Evolutionary conservation across 2,888 invertebrate species (phyloP), one percentile per base, ranked within the genome.

Genomic region (Epinotia brunnichana): DNA sequence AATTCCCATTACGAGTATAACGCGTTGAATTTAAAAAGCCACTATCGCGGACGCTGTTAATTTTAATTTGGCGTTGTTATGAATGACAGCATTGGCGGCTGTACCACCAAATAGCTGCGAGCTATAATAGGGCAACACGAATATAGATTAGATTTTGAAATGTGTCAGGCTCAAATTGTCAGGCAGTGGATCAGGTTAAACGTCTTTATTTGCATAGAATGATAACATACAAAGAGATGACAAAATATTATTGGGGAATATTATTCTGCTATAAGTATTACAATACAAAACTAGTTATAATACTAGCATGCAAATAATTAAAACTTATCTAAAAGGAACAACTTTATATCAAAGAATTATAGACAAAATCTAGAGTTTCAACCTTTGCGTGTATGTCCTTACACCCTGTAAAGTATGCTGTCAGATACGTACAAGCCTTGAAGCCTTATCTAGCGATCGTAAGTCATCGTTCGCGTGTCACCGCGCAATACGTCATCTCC

Each of bases 391-490:
- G n/a, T n/a, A n/a, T n/a, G n/a, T n/a, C n/a, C n/a, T n/a, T n/a
- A n/a, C n/a, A n/a, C n/a, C n/a, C n/a, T n/a, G n/a, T n/a, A n/a
- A n/a, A n/a, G n/a, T n/a, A n/a, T n/a, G n/a, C n/a, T n/a, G n/a
- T n/a, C n/a, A n/a, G n/a, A n/a, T n/a, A n/a, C 35, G 35, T 9
- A 44, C 15, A 15, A 1, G 4, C 15, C 48, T 48, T 48, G n/a
- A 5, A 17, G 39, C 41, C 61, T 39, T 68, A 63, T 68, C 68
- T 63, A 73, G 62, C 19, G n/a, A 21, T 15, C 24, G 57, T 62
- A 57, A 68, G 44, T 72, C 71, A 72, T 72, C 51, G 72, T 15
- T 73, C 68, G 72, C 72, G 72, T 73, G 72, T 51, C 51, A 62
- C 48, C 51, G 3, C 17, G 62, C 72, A 57, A 73, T 73, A 68